A percentile compares a stretch with the other conserved stretches of the same genome.
Conservation (phyloP, 1,140 invertebrate species). For the Branchinecta lindahli region DNA sequence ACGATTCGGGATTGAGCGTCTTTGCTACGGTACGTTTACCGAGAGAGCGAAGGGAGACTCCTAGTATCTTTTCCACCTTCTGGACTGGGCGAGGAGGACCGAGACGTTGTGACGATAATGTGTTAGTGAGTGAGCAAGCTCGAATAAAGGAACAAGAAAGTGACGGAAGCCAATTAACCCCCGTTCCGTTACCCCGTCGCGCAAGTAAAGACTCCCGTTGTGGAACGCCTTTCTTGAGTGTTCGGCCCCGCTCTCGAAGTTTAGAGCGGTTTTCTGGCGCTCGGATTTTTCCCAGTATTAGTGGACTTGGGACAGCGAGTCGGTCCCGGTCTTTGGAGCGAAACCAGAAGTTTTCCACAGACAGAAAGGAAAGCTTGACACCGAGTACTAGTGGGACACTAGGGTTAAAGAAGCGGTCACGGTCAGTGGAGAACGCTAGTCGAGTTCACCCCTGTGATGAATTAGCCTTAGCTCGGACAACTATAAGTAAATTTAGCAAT, state of each 20-base stretch:
- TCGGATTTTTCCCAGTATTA: neutral
- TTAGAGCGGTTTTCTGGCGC: neutral
- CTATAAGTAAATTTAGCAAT: neutral
- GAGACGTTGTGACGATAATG: neutral
- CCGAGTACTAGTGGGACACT: neutral
- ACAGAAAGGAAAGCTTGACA: constrained; percentile 5
- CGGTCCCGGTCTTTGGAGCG: neutral
- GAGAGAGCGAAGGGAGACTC: neutral
- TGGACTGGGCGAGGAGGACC: neutral
- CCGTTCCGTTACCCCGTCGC: neutral
- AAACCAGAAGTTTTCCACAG: neutral
- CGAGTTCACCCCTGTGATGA: neutral
- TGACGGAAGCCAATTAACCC: neutral
- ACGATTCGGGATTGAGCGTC: neutral
- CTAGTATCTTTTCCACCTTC: neutral
- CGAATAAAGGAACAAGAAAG: neutral
- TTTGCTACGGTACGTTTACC: neutral
- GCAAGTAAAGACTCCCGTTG: constrained; percentile 8
- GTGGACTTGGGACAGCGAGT: neutral
- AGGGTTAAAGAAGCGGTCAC: neutral
- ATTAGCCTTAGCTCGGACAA: neutral
- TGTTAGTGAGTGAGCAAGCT: neutral
- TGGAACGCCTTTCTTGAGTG: neutral
- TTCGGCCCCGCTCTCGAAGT: neutral
- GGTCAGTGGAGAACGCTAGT: neutral